A percentile compares a stretch with the other conserved stretches of the same genome.
Conservation (phyloP, 2,888 invertebrate genomes). For the Rosalia funebris region DNA sequence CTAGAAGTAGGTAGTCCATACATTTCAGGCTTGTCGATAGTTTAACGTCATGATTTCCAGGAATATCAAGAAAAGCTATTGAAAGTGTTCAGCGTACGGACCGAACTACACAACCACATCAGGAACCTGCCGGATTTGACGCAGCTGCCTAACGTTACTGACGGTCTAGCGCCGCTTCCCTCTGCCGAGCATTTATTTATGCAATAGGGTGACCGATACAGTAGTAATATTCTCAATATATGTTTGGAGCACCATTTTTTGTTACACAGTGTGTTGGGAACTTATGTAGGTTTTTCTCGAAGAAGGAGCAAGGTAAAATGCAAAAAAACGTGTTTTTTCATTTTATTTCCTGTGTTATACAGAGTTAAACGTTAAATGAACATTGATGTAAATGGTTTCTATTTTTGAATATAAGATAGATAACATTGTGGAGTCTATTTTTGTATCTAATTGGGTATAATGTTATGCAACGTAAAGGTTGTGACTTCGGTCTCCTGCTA, state of each 20-base stretch:
- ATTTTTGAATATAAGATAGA: too few relatives aligned
- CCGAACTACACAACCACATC: constrained; percentile 92
- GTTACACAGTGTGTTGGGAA: neutral
- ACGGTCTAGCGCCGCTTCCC: constrained; percentile 91
- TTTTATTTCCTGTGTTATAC: neutral
- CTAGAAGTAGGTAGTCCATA: constrained; percentile 87
- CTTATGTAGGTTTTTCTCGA: neutral
- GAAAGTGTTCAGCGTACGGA: constrained; percentile 85
- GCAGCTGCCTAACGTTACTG: constrained; percentile 90
- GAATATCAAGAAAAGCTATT: constrained; percentile 91
- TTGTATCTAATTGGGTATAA: neutral
- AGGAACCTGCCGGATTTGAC: constrained; percentile 94
- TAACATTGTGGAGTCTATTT: neutral
- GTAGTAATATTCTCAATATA: neutral
- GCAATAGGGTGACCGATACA: constrained; percentile 42
- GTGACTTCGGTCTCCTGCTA: too few relatives aligned
- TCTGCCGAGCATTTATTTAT: constrained; percentile 96
- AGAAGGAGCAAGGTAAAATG: neutral
- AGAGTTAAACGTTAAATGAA: neutral
- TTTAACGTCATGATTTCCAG: constrained; percentile 72
- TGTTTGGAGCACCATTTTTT: constrained; percentile 1
- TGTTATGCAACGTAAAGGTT: neutral
- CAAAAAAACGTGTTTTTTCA: neutral
- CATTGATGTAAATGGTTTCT: neutral
- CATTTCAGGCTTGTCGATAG: too few relatives aligned